Conservation (phyloP, 2,113 vertebrate species). For the Podocnemis expansa region DNA sequence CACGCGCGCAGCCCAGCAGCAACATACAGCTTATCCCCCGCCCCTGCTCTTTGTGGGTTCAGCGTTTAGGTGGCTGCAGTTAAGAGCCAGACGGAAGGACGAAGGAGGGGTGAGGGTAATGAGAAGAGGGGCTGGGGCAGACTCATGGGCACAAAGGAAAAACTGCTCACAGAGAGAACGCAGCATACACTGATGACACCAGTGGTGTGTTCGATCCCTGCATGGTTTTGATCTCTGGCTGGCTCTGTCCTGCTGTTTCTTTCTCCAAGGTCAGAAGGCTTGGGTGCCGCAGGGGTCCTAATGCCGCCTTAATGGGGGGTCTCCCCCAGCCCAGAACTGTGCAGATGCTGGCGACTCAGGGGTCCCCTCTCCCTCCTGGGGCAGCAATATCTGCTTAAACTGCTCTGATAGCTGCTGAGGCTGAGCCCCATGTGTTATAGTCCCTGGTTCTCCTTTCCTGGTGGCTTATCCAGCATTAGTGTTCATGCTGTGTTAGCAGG, state of each 20-base stretch:
- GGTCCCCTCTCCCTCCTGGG: background rate
- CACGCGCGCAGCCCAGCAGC: rapidly evolving
- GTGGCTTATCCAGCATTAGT: background rate
- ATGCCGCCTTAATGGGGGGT: background rate
- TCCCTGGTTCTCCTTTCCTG: background rate
- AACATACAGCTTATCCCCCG: too few species aligned
- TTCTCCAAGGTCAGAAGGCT: background rate
- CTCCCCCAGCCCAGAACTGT: background rate
- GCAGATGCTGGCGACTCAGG: background rate
- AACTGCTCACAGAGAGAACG: background rate
- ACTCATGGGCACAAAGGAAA: background rate
- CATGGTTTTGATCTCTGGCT: background rate
- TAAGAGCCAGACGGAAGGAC: background rate
- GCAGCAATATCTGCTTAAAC: background rate
- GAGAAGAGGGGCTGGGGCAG: background rate
- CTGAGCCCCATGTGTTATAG: background rate
- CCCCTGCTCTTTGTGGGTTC: too few species aligned
- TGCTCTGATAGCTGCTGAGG: background rate
- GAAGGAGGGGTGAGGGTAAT: background rate
- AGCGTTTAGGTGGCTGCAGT: rapidly evolving
- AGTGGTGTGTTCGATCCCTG: background rate
- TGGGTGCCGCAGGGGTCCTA: rapidly evolving
- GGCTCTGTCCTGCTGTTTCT: background rate
- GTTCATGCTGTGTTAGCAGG: background rate
- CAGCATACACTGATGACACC: background rate